Base-by-base conservation (phyloP, 2,888 invertebrate genomes). In the Melanostoma scalare region DNA sequence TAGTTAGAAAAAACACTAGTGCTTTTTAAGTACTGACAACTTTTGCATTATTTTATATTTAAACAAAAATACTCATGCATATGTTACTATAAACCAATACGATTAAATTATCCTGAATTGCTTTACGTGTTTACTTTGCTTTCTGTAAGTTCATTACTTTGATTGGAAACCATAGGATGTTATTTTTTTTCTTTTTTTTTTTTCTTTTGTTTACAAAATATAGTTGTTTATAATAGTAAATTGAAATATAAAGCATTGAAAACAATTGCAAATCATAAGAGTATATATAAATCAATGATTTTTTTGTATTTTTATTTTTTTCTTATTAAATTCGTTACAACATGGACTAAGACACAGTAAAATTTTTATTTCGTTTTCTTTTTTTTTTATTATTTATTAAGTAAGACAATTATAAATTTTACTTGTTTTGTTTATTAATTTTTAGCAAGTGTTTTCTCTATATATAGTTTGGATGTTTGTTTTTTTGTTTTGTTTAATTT, bases 271-370 rank as follows among this genome's bases (percentile, higher is more conserved):
- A 44, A 36, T 44, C 44, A 9, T 46, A 33, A 35, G 56, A 81
- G n/a, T 35, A 42, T 20, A 20, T 20, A 46, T 52, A 67, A 44
- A 63, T 71, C 71, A 72, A 68, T 81, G 68, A 84, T 68, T 77
- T 68, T 55, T 40, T 36, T 76, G 71, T 73, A 44, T 52, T 67
- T 76, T 74, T 72, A 69, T 35, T 69, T 82, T 80, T 75, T 85
- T 68, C 52, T 80, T 84, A 88, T 88, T 88, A 89, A 89, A 91
- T 91, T 91, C 91, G 91, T 90, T 91, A 90, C 90, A 90, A 90
- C 86, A 89, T 90, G 90, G 91, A 91, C 90, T 91, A 91, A 91
- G 91, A 91, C 91, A 91, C 91, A 90, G 90, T 89, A 90, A 90
- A 89, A 89, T 86, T 85, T 85, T 84, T 85, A 81, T 86, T 78